Percentiles rank a stretch among this genome's conserved stretches.
Conservation (phyloP, 2,113 vertebrate genomes). For the Entosphenus tridentatus region DNA sequence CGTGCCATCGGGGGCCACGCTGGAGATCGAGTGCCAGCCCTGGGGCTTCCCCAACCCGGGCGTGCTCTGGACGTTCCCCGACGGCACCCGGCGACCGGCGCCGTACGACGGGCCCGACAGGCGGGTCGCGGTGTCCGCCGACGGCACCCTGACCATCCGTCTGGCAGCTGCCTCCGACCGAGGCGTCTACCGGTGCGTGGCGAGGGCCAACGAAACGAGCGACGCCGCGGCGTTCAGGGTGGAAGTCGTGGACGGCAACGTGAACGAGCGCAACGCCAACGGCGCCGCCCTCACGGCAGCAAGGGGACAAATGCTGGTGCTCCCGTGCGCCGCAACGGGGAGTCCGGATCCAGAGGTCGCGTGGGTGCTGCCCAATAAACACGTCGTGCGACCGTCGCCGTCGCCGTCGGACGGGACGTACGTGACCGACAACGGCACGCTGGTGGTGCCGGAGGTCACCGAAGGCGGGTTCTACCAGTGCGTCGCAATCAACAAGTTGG, state of each 20-base stretch:
- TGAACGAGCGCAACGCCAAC: constrained; percentile 15
- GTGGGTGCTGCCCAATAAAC: constrained; percentile 45
- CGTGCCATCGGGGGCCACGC: constrained; percentile 19
- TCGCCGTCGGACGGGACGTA: too few species aligned
- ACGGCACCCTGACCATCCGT: constrained; percentile 16
- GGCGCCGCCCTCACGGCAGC: constrained; percentile 2
- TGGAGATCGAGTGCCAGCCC: constrained; percentile 35
- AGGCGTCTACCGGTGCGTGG: constrained; percentile 47
- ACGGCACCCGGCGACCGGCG: constrained; percentile 19
- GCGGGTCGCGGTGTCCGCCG: too few species aligned
- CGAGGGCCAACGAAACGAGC: constrained; percentile 25
- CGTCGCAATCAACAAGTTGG: constrained; percentile 42
- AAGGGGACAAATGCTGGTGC: neutral
- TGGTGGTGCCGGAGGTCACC: too few species aligned
- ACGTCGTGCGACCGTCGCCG: too few species aligned
- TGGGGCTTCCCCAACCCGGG: constrained; percentile 33
- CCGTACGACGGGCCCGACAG: too few species aligned
- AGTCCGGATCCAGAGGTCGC: constrained; percentile 39
- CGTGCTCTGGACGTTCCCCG: constrained; percentile 34
- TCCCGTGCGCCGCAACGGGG: constrained; percentile 30
- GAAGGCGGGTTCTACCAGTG: constrained; percentile 43
- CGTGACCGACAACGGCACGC: too few species aligned
- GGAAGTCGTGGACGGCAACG: constrained; percentile 26
- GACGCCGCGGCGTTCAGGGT: constrained; percentile 27
- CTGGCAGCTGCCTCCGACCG: constrained; percentile 24